These are phyloP conservation scores for Drosophila nr. perissopoda DNA, from an alignment of 2,888 invertebrate genomes.

Conservation along the genomic window DNA sequence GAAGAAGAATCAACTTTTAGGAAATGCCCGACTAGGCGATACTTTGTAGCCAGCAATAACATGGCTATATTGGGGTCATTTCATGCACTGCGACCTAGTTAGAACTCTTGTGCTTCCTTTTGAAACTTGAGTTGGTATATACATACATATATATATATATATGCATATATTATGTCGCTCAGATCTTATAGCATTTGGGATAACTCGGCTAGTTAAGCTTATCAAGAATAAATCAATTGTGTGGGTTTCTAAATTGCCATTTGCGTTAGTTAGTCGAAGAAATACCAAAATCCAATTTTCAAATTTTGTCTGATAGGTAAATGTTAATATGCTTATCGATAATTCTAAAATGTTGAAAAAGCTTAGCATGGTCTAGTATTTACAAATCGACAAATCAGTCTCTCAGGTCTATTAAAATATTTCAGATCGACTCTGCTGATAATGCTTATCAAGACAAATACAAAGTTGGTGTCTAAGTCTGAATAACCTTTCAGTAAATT, in stretches of 20 bases:
- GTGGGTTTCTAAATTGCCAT: not conserved
- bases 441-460: not conserved
- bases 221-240: not conserved
- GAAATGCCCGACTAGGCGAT: not conserved
- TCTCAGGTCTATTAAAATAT: not conserved
- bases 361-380: not conserved
- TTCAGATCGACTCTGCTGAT: not conserved
- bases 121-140: not conserved
- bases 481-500: not conserved
- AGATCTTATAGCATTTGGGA: not conserved
- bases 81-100: not conserved
- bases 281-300: not conserved
- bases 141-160: not conserved
- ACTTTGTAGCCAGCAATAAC: not conserved
- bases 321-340: not conserved
- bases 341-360: not conserved
- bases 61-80: not conserved
- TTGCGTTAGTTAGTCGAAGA: not conserved
- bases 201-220: not conserved
- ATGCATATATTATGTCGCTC: not conserved
- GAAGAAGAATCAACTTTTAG: conserved; percentile 5
- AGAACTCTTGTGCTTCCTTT: not conserved
- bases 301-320: not conserved
- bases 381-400: not conserved
- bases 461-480: not conserved